Evolutionary conservation across 35 echinoderm and acorn worm species (phyloP).

Genomic region (Amphiura filiformis): DNA sequence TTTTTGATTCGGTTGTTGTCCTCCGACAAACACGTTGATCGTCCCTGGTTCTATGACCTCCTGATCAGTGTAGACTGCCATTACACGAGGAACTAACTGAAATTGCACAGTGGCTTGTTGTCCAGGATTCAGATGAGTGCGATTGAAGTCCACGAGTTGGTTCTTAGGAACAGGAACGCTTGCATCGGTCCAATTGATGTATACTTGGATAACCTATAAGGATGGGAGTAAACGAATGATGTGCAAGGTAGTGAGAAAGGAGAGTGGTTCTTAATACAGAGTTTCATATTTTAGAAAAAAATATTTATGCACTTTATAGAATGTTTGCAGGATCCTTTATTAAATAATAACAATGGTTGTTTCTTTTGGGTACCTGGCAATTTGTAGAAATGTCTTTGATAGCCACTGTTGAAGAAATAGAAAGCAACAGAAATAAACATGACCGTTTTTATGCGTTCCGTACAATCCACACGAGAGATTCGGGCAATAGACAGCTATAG

Average conservation of each 20-base stretch:
- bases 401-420: background rate
- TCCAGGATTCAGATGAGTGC: conserved; percentile 31
- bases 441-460: background rate
- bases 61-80: conserved; percentile 72
- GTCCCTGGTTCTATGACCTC: conserved; percentile 59
- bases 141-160: conserved; percentile 70
- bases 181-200: conserved; percentile 71
- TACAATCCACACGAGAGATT: no score
- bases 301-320: no score
- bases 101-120: conserved; percentile 30
- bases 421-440: background rate
- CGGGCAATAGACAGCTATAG: no score
- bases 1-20: conserved; percentile 71
- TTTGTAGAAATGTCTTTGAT: background rate
- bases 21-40: conserved; percentile 74
- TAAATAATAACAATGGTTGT: no score
- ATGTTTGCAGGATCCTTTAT: no score
- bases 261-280: background rate
- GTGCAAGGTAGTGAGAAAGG: background rate
- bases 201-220: conserved; percentile 78
- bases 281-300: no score
- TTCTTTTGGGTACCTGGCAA: no score
- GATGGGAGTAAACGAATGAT: no score
- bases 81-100: conserved; percentile 56
- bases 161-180: conserved; percentile 50